These are phyloP conservation scores for Rhabdomys dilectus DNA, from an alignment of 2,113 vertebrate genomes.

Conservation along the genomic window DNA sequence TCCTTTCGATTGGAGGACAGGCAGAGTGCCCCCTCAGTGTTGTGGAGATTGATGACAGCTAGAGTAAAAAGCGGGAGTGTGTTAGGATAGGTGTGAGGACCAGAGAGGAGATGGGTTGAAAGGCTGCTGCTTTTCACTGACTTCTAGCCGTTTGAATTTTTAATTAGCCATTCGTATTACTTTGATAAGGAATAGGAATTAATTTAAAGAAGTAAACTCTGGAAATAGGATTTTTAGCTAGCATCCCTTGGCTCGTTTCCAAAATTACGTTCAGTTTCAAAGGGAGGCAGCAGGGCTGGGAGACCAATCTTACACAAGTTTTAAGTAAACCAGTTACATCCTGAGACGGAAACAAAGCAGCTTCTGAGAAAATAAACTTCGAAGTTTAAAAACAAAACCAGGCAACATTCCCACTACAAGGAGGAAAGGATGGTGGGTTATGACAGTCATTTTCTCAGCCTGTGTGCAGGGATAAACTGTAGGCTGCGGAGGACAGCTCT, in stretches of 20 bases:
- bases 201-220: slow-evolving; percentile 7
- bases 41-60: not conserved
- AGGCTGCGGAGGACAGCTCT: not conserved
- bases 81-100: not conserved
- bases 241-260: not conserved
- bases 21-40: not conserved
- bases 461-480: not conserved
- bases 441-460: not conserved
- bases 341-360: not conserved
- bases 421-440: not conserved
- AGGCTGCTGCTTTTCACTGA: not conserved
- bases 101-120: not conserved
- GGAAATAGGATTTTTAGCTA: not conserved
- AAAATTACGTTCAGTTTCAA: not conserved
- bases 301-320: not conserved
- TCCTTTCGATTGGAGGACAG: not conserved
- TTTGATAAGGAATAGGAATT: slow-evolving; percentile 48
- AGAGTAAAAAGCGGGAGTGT: not conserved
- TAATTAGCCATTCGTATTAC: not conserved
- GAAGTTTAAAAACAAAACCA: slow-evolving; percentile 6
- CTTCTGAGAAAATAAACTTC: slow-evolving; percentile 56
- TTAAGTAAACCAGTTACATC: not conserved
- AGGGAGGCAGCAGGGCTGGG: not conserved
- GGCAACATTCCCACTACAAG: not conserved
- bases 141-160: slow-evolving; percentile 37